Conservation (phyloP, 2,113 vertebrate genomes). For the Perca fluviatilis region DNA sequence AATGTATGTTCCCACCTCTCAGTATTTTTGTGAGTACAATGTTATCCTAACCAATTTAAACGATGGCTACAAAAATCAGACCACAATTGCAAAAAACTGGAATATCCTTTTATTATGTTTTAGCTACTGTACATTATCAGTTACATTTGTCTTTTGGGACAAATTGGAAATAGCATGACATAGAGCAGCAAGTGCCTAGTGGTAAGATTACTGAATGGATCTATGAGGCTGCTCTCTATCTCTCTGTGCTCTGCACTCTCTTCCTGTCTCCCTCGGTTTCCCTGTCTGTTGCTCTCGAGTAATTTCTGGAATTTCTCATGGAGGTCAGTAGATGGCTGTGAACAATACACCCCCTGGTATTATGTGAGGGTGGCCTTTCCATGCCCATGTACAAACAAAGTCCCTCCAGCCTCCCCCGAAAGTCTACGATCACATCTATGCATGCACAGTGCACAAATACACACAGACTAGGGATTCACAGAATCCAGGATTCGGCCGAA, state of each 20-base stretch:
- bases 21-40: background rate
- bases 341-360: conserved; percentile 47
- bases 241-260: background rate
- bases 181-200: too few species aligned
- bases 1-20: background rate
- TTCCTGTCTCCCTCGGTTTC: conserved; percentile 36
- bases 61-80: background rate
- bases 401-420: background rate
- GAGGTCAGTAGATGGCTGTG: conserved; percentile 39
- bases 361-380: conserved; percentile 35
- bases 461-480: background rate
- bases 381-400: conserved; percentile 2
- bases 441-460: background rate
- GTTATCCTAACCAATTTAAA: background rate
- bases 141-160: background rate
- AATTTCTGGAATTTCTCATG: conserved; percentile 56
- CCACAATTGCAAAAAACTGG: background rate
- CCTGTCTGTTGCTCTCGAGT: conserved; percentile 57
- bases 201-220: background rate
- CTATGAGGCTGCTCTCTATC: background rate
- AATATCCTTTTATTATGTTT: background rate
- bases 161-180: background rate
- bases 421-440: conserved; percentile 8
- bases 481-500: too few species aligned
- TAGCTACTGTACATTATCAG: background rate